Conservation (phyloP, 2,113 vertebrate genomes). For the Callopanchax toddi region DNA sequence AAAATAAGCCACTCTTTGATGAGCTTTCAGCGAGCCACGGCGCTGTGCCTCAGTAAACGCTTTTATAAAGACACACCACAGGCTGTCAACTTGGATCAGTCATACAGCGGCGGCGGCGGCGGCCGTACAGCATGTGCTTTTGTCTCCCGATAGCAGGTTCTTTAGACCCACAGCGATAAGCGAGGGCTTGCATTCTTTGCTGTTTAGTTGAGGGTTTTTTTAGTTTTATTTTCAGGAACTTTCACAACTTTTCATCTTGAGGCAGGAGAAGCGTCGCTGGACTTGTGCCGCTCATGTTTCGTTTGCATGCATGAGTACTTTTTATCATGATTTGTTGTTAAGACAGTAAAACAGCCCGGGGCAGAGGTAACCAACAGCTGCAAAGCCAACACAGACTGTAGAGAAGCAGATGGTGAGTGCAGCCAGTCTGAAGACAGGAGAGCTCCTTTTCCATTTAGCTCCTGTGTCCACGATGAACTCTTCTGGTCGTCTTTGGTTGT, state of each 20-base stretch:
- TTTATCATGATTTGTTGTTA: constrained; percentile 29
- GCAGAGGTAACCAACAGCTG: constrained; percentile 39
- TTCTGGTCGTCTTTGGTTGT: not conserved
- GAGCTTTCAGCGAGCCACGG: constrained; percentile 64
- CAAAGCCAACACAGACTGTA: constrained; percentile 9
- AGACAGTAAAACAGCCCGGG: constrained; percentile 20
- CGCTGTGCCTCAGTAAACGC: constrained; percentile 64
- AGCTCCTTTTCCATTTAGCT: constrained; percentile 17
- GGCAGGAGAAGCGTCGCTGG: not conserved
- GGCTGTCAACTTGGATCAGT: constrained; percentile 69
- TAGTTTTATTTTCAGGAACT: constrained; percentile 16
- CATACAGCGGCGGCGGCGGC: constrained; percentile 41
- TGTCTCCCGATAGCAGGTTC: constrained; percentile 21
- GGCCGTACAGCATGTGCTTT: constrained; percentile 21
- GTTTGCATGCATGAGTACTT: constrained; percentile 1
- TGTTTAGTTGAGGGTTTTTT: too few species aligned
- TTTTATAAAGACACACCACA: constrained; percentile 72
- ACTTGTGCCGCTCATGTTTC: constrained; percentile 3
- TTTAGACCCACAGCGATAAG: constrained; percentile 28
- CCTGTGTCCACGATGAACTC: not conserved
- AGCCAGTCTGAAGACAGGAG: constrained; percentile 3
- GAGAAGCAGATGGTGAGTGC: constrained; percentile 13
- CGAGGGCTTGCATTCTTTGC: not conserved
- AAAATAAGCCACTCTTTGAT: constrained; percentile 79
- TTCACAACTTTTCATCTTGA: constrained; percentile 12